Evolutionary conservation across 1,140 invertebrate genomes (phyloP), one percentile per base, ranked within the genome.

Genomic region (Danaus plexippus): DNA sequence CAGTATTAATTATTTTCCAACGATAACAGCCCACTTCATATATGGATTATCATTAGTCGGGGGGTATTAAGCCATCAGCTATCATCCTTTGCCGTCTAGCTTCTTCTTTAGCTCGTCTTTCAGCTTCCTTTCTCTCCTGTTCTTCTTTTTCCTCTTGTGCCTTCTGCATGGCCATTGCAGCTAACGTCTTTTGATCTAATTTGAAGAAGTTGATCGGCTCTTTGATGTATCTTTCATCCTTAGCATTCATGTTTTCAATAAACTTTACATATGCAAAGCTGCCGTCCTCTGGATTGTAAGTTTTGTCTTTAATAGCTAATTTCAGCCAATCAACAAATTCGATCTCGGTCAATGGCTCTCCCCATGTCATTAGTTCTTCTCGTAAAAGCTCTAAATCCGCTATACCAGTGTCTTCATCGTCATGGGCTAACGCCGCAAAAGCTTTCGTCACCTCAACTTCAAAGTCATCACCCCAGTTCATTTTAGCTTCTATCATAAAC

Each of bases 131-230:
- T 50, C 58, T 75, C 50, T 79, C 79, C 12, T 78, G 66, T 64
- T 82, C 81, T 43, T 63, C 72, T 45, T 60, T 77, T 56, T 84
- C 80, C 58, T 80, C 79, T 63, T 75, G 64, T 10, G 81, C 84
- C 60, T 84, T 87, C 72, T 82, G 69, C 41, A 77, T 66, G 1
- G 84, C 84, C 76, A 87, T 72, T 22, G 61, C 81, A 50, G 81
- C 81, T 32, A 87, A 67, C 6, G 80, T 82, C 63, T 83, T 85
- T 59, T 87, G 84, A 47, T 87, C 84, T 22, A 87, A 61, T 59
- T 87, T 87, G 41, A 80, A 87, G 67, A 68, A 87, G 61, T 87
- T 87, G 11, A 87, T 79, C 0, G 84, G 84, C 44, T 87, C 84
- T 13, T 73, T 67, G 5, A 71, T 63, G 51, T 73, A 83, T 46